phyloP scores from a whole-genome alignment of 2,888 invertebrate genomes.

The Dione juno region DNA sequence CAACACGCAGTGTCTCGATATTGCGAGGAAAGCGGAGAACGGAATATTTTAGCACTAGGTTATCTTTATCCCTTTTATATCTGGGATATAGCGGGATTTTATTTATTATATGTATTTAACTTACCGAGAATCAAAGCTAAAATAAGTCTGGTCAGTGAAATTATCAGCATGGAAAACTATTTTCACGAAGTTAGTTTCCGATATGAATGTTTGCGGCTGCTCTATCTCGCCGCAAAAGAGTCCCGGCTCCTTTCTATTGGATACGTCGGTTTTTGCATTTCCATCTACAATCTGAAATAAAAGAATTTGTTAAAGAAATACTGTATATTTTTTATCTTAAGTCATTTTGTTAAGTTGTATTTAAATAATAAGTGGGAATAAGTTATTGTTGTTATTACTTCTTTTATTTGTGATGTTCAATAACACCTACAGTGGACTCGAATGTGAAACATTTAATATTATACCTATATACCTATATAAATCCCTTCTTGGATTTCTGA shows the following conservation, averaged over 20 bases:
- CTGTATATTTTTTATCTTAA: neutral
- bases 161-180: constrained; percentile 96
- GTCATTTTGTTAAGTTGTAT: neutral
- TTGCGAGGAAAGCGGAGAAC: too few relatives aligned
- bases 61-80: too few relatives aligned
- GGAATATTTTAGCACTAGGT: neutral
- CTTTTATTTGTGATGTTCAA: too few relatives aligned
- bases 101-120: constrained; percentile 9
- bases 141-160: constrained; percentile 95
- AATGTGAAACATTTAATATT: too few relatives aligned
- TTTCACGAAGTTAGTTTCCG: constrained; percentile 96
- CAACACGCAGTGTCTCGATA: too few relatives aligned
- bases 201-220: constrained; percentile 96
- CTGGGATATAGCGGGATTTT: too few relatives aligned
- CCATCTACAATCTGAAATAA: constrained; percentile 92
- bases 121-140: constrained; percentile 88
- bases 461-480: too few relatives aligned
- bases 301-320: constrained; percentile 18
- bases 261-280: constrained; percentile 94
- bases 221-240: constrained; percentile 97
- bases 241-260: constrained; percentile 93
- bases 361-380: neutral
- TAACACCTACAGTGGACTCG: too few relatives aligned
- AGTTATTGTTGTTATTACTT: too few relatives aligned
- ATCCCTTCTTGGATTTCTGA: too few relatives aligned